Conservation (phyloP, 2,113 vertebrate genomes). For the Myotis davidii region DNA sequence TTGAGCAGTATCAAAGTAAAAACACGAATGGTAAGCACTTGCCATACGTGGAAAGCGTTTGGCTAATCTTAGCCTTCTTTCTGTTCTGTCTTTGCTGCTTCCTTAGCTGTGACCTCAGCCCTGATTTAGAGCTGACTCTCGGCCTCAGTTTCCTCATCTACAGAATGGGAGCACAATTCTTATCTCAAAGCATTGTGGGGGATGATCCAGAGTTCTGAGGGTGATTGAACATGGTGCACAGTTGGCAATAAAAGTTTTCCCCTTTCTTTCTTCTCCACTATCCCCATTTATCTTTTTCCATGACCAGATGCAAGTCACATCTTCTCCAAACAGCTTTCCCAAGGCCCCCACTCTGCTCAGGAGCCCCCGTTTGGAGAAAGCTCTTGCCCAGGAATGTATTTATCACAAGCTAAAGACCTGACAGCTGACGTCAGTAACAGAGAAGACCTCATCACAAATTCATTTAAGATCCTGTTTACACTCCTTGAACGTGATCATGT, state of each 20-base stretch:
- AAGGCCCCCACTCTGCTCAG: background rate
- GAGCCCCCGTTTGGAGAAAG: background rate
- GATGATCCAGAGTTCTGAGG: background rate
- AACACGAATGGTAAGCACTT: background rate
- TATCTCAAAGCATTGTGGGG: background rate
- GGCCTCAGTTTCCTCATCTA: background rate
- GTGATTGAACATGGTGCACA: background rate
- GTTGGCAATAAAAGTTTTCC: background rate
- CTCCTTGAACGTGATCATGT: fast-evolving
- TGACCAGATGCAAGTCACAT: too few relatives aligned
- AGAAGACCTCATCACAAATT: background rate
- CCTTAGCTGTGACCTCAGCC: background rate
- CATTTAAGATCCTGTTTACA: constrained; percentile 19
- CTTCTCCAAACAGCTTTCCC: background rate
- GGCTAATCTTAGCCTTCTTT: background rate
- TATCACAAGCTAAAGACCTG: background rate
- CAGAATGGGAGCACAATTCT: background rate
- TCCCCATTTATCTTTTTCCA: background rate
- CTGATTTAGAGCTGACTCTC: background rate
- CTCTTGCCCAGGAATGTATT: background rate
- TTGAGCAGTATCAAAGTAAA: background rate
- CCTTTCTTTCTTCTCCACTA: background rate
- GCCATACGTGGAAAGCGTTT: background rate
- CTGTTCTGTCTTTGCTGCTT: background rate
- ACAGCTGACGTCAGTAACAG: background rate